A percentile compares a stretch with the other conserved stretches of the same genome.
Conservation (phyloP, 1,140 invertebrate genomes). For the Lerema accius region DNA sequence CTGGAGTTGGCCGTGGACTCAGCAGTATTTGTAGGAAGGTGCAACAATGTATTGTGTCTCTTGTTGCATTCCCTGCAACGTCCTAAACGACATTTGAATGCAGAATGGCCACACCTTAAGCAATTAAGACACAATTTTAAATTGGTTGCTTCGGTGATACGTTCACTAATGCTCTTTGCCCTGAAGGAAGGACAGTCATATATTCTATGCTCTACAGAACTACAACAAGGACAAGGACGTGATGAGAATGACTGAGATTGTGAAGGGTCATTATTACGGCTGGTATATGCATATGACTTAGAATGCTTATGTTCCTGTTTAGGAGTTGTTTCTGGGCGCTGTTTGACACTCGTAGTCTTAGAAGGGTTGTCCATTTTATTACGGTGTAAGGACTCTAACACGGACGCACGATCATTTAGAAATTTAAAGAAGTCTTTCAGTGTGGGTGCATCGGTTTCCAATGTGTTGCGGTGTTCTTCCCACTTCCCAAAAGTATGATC, state of each 20-base stretch:
- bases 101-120: slow-evolving; percentile 15
- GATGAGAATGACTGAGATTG: too few relatives aligned
- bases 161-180: slow-evolving; percentile 1
- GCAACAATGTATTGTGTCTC: slow-evolving; percentile 15
- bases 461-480: slow-evolving; percentile 19
- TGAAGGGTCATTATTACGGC: too few relatives aligned
- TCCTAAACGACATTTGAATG: slow-evolving; percentile 9
- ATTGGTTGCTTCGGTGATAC: slow-evolving; percentile 13
- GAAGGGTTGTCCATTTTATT: slow-evolving; percentile 14
- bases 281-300: too few relatives aligned
- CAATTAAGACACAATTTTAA: slow-evolving; percentile 27
- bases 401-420: slow-evolving; percentile 15
- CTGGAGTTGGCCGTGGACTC: neutral
- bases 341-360: slow-evolving; percentile 12
- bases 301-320: too few relatives aligned
- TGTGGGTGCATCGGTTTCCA: slow-evolving; percentile 6
- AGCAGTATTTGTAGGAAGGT: neutral
- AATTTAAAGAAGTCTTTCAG: slow-evolving; percentile 29
- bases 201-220: slow-evolving; percentile 17
- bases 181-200: slow-evolving; percentile 17
- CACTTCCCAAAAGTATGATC: slow-evolving; percentile 19
- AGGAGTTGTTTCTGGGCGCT: too few relatives aligned
- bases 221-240: slow-evolving; percentile 11
- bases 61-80: slow-evolving; percentile 11
- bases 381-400: slow-evolving; percentile 21